A percentile compares a stretch with the other conserved stretches of the same genome.
Conservation (phyloP, 1,140 invertebrate species). For the Atta cephalotes region DNA sequence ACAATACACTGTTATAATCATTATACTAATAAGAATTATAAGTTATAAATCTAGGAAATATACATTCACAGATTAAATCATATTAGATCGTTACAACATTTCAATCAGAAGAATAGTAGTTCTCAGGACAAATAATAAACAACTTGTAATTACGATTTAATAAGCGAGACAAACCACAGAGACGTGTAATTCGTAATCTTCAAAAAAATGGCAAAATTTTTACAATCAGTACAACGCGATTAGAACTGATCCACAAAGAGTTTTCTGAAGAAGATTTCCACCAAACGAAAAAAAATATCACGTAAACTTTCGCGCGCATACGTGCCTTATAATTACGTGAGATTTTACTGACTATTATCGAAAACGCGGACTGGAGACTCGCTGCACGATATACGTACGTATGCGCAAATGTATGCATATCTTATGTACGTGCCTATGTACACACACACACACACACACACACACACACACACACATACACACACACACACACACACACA, state of each 20-base stretch:
- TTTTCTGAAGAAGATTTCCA: background rate
- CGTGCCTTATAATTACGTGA: background rate
- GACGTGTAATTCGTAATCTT: background rate
- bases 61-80: too few species aligned
- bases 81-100: too few species aligned
- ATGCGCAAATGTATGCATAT: background rate
- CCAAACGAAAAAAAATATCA: background rate
- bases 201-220: background rate
- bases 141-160: background rate
- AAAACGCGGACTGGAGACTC: slow-evolving; percentile 11
- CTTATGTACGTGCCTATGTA: background rate
- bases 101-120: too few species aligned
- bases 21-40: too few species aligned
- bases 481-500: too few species aligned
- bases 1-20: too few species aligned
- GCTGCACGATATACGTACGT: background rate
- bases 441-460: too few species aligned
- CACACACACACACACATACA: too few species aligned
- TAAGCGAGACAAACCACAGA: background rate
- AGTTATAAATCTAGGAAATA: too few species aligned
- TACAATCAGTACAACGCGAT: background rate
- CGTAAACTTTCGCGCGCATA: background rate
- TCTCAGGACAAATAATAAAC: too few species aligned
- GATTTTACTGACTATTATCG: background rate
- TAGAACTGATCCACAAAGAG: background rate